Base-by-base conservation (phyloP, 2,888 invertebrate genomes). In the Melikaiella ostensackeni region DNA sequence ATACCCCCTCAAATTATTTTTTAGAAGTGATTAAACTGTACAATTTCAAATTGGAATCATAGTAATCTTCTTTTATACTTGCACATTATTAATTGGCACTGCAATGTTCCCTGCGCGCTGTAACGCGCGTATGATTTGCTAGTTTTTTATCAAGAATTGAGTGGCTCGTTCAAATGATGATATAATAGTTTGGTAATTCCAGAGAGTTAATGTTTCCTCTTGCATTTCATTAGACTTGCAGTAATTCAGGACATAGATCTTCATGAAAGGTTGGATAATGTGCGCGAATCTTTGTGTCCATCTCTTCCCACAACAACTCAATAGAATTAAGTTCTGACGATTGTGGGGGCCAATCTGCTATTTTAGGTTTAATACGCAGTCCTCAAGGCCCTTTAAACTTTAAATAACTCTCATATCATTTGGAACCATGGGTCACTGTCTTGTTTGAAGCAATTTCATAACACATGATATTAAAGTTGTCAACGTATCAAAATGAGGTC, bases 281-380 rank as follows among this genome's bases (percentile, higher is more conserved):
- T 19, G 46, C n/a, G 27, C 30, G 19, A 70, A 50, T 70, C 46
- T 70, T 33, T 70, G 8, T 50, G 30, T n/a, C 27, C 19, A 50
- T 27, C 19, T 50, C 46, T 70, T 70, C 70, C 27, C 70, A 70
- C 70, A 70, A 50, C 50, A 50, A 50, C 27, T 70, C 46, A 70
- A 50, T 50, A 50, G 70, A 50, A 33, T 70, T 70, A 70, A 50
- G n/a, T 27, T 27, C 30, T 30, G 30, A 70, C 30, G 46, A 24
- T 70, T 27, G 50, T n/a, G 9, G 70, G 50, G 46, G 21, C 30
- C 27, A n/a, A 16, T n/a, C n/a, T 50, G 8, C 46, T 46, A 70
- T 50, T 70, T 70, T 27, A 30, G 30, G 59, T 55, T 55, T 55
- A 0, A 21, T 21, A 21, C 7, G 8, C 21, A 21, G 8, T 59